phyloP scores from a whole-genome alignment of 2,888 invertebrate species.

The Scaptomyza flava region DNA sequence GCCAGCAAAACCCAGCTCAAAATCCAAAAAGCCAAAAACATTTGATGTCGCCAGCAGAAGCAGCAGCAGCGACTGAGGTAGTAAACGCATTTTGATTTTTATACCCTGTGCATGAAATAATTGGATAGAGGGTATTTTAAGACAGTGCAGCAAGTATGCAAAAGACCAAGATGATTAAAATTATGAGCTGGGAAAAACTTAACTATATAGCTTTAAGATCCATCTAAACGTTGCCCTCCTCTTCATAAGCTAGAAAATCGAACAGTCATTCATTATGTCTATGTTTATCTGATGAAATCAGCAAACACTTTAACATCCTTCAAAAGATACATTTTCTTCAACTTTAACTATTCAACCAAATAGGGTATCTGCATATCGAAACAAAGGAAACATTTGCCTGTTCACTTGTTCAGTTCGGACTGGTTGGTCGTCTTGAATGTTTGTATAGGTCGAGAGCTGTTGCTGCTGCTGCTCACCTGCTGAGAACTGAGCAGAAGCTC shows the following conservation, averaged over 20 bases:
- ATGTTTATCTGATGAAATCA: no score
- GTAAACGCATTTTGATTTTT: slow-evolving; percentile 44
- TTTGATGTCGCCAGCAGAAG: slow-evolving; percentile 13
- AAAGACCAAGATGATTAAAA: no score
- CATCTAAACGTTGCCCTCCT: no score
- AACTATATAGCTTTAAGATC: no score
- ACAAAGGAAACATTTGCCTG: background rate
- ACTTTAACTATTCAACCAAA: no score
- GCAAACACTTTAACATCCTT: no score
- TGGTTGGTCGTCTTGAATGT: slow-evolving; percentile 44
- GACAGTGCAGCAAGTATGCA: background rate
- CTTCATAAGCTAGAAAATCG: no score
- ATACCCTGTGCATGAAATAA: slow-evolving; percentile 23
- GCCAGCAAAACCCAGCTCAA: slow-evolving; percentile 30
- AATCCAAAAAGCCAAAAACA: slow-evolving; percentile 14
- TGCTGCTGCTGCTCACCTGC: slow-evolving; percentile 11
- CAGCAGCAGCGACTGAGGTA: slow-evolving; percentile 19
- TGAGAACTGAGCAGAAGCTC: slow-evolving; percentile 57
- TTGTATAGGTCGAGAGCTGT: slow-evolving; percentile 37
- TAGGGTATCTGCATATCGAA: no score
- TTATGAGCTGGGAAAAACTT: no score
- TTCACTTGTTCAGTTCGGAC: slow-evolving; percentile 17
- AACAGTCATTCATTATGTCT: no score
- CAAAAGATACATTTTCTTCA: no score
- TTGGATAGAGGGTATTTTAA: background rate